A percentile compares a stretch with the other conserved stretches of the same genome.
Conservation (phyloP, 1,140 invertebrate genomes). For the Lordiphosa collinella region DNA sequence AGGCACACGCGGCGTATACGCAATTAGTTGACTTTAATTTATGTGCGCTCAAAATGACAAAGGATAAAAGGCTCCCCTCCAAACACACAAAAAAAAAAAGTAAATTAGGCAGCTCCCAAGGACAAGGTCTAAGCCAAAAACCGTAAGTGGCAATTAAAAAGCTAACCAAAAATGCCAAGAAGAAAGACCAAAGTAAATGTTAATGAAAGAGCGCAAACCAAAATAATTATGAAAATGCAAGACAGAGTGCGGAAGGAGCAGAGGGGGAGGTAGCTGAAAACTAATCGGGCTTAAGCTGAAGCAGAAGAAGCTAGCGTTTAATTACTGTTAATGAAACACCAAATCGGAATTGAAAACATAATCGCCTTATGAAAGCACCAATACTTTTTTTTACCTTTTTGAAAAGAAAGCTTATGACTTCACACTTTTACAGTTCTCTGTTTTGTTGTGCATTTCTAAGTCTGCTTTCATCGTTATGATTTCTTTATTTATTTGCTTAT, state of each 20-base stretch:
- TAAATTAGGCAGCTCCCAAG: constrained; percentile 45
- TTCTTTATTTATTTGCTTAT: not conserved
- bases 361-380: no score
- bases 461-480: not conserved
- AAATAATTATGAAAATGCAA: constrained; percentile 12
- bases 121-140: constrained; percentile 39
- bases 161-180: constrained; percentile 32
- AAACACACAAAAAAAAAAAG: constrained; percentile 34
- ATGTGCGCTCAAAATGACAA: constrained; percentile 55
- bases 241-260: no score
- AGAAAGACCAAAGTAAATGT: constrained; percentile 42
- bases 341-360: no score
- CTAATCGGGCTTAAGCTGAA: no score
- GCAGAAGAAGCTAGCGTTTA: no score
- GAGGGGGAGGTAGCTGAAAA: no score
- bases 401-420: no score
- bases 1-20: constrained; percentile 69
- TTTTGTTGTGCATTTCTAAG: no score
- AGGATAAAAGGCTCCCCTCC: constrained; percentile 71
- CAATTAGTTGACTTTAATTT: constrained; percentile 66
- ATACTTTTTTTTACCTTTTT: no score
- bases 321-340: no score
- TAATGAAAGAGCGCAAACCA: constrained; percentile 36
- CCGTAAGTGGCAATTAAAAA: constrained; percentile 72
- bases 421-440: no score